Base-by-base conservation (phyloP, 2,888 invertebrate species). In the Euplexia lucipara region DNA sequence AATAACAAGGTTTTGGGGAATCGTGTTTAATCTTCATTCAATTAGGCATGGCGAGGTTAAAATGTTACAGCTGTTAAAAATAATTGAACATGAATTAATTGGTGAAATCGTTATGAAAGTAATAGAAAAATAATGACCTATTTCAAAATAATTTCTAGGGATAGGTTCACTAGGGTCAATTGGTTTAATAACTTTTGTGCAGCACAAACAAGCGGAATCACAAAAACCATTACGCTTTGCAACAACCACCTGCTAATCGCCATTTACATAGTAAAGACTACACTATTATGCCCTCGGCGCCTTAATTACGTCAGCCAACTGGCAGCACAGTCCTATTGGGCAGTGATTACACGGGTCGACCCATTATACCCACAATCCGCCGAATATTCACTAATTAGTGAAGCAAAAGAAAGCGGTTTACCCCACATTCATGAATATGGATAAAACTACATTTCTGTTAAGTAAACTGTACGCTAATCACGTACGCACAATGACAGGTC, bases 401-500 rank as follows among this genome's bases (percentile, higher is more conserved):
- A 53, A 61, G 51, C 53, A 49, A 71, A 80, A 72, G 68, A 78
- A 81, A 79, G 73, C 60, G 81, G 87, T 92, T 92, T 89, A 86
- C 84, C 83, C 85, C 85, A 87, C 74, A 84, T 85, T 88, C 91
- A 92, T 94, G 94, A 93, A 94, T 93, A 93, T 91, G 91, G 83
- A 90, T 76, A 77, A 81, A 82, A 85, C 84, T 84, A 89, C 78
- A 86, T 91, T 91, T 90, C 90, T 86, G 87, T 86, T 86, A 45
- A 87, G 87, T 84, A 85, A 87, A 88, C 84, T 83, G 79, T 74
- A 92, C 75, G 82, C 91, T 59, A 63, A 86, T 87, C 94, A 93
- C 93, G 94, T 92, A 59, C 86, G 72, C 79, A 92, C 95, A 94
- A 94, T 93, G 93, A 89, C 91, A 88, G 85, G 85, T 89, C 89